These are phyloP conservation scores for Spatulosminthurus flaviceps DNA, from an alignment of 2,888 invertebrate species.

Conservation along the genomic window DNA sequence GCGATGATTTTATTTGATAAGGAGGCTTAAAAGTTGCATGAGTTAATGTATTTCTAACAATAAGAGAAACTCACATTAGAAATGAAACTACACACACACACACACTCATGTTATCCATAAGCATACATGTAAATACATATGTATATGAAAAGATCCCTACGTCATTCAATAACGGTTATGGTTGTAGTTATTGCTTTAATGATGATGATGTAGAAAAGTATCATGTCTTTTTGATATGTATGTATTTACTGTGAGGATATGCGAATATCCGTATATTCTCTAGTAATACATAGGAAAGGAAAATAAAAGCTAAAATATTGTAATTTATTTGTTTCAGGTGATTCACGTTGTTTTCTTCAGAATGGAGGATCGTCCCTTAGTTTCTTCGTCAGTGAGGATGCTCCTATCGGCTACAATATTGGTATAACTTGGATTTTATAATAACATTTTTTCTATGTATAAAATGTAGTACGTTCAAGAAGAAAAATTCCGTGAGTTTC, in stretches of 20 bases:
- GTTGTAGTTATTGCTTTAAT: background rate
- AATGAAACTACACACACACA: background rate
- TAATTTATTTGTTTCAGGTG: constrained; percentile 56
- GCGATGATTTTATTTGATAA: constrained; percentile 38
- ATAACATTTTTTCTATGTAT: too few relatives aligned
- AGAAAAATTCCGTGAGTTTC: constrained; percentile 5
- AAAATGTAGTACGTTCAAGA: too few relatives aligned
- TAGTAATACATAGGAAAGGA: too few relatives aligned
- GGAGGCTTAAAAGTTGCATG: too few relatives aligned
- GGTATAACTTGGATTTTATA: too few relatives aligned
- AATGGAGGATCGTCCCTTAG: constrained; percentile 91
- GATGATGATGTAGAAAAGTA: background rate
- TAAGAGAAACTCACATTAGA: constrained; percentile 19
- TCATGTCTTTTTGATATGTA: background rate
- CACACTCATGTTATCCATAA: background rate
- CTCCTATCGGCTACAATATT: constrained; percentile 80
- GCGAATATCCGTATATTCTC: too few relatives aligned
- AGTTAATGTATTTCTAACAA: too few relatives aligned
- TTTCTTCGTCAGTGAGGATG: constrained; percentile 88
- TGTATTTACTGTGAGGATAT: too few relatives aligned
- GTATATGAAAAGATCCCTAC: too few relatives aligned
- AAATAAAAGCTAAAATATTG: background rate
- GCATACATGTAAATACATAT: too few relatives aligned
- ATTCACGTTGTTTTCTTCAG: constrained; percentile 81
- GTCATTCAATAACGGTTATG: background rate